Conservation (phyloP, 2,797 vertebrate genomes). For the Siniperca obscura region DNA sequence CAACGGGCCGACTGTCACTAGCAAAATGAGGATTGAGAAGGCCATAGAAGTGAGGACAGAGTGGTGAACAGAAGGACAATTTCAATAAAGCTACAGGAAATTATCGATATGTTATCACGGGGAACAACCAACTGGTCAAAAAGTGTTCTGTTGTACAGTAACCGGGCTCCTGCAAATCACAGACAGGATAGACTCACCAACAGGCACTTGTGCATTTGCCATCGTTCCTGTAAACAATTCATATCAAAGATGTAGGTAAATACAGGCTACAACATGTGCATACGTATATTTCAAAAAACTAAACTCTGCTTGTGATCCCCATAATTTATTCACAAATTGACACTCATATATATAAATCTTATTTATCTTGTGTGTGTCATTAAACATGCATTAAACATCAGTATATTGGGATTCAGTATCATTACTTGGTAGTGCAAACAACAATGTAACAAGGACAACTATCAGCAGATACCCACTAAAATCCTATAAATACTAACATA, state of each 20-base stretch:
- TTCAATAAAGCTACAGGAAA: neutral
- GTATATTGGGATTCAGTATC: neutral
- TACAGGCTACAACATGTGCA: neutral
- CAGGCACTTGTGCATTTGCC: constrained; percentile 40
- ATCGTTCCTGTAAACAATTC: constrained; percentile 52
- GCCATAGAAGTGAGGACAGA: neutral
- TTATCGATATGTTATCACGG: neutral
- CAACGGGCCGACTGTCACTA: constrained; percentile 37
- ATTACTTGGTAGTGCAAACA: neutral
- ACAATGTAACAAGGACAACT: neutral
- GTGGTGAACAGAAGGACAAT: neutral
- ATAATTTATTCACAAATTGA: neutral
- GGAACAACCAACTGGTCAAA: too few species aligned
- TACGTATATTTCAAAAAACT: neutral
- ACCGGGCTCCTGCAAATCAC: neutral
- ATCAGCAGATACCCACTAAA: neutral
- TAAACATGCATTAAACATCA: neutral
- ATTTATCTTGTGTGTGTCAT: neutral
- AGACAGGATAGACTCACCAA: constrained; percentile 66
- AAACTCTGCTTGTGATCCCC: too few species aligned
- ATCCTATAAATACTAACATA: neutral
- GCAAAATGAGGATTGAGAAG: neutral
- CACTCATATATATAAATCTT: neutral
- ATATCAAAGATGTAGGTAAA: neutral
- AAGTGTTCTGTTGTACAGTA: neutral